Base-by-base conservation (phyloP, 1,140 invertebrate species). In the Drosophila pallidifrons region DNA sequence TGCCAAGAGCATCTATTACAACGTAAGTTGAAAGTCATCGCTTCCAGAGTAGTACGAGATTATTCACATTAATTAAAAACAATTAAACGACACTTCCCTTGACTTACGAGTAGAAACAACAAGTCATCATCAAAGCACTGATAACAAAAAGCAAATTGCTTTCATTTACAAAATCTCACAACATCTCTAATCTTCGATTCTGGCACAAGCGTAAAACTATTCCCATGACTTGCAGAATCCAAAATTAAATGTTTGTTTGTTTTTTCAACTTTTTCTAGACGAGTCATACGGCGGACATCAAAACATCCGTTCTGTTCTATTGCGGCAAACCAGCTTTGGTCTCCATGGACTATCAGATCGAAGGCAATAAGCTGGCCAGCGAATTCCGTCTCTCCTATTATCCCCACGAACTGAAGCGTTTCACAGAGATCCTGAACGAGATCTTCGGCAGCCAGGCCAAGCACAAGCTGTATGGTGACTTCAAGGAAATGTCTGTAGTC, bases 341-440 rank as follows among this genome's bases (percentile, higher is more conserved):
- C 0, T 96, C 96, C 5, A 91, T 98, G 77, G 97, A 98, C 92
- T 97, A 98, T 91, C 93, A 94, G 51, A 95, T 98, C 63, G 94
- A 95, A 64, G 93, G 95, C 1, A 92, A 93, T 25, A 92, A 92
- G 6, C 81, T 93, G 15, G 91, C 85, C 89, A 97, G 95, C 83
- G 95, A 97, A 83, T 98, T 98, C 93, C 94, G 97, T 10, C 93
- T 98, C 11, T 97, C 96, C 4, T 98, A 98, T 89, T 97, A 97
- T 93, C 97, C 97, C 4, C 97, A 98, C 82, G 94, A 94, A 49
- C 91, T 98, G 57, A 93, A 95, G 7, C 93, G 93, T 1, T 98
- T 98, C 92, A 95, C 94, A 1, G 81, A 94, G 2, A 95, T 97
- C 93, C 91, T 98, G 11, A 92, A 93, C 45, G 95, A 96, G 63